Evolutionary conservation across 1,140 invertebrate species (phyloP).

Genomic region (Neuroterus valhalla): DNA sequence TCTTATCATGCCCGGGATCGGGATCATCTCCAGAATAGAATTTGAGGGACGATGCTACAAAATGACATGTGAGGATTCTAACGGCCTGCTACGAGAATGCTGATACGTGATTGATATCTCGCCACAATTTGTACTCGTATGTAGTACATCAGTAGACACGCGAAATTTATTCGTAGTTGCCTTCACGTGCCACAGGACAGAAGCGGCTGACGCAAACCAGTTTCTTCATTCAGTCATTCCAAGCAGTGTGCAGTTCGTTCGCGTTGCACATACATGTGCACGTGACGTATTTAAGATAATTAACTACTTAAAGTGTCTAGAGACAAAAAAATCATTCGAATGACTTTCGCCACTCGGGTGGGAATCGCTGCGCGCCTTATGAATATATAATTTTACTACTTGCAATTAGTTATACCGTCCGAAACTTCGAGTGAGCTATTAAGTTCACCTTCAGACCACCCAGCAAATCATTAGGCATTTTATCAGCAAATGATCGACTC

Average conservation of each 20-base stretch:
- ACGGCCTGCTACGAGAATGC: slow-evolving; percentile 13
- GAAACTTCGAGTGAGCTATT: slow-evolving; percentile 30
- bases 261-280: not conserved
- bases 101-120: slow-evolving; percentile 43
- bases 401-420: slow-evolving; percentile 26
- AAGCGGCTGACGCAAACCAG: slow-evolving; percentile 52
- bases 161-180: slow-evolving; percentile 37
- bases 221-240: slow-evolving; percentile 49
- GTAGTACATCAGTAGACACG: slow-evolving; percentile 21
- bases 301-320: slow-evolving; percentile 34
- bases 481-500: not conserved
- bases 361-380: slow-evolving; percentile 34
- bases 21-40: slow-evolving; percentile 21
- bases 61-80: not conserved
- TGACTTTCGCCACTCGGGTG: slow-evolving; percentile 38
- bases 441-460: slow-evolving; percentile 29
- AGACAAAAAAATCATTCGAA: slow-evolving; percentile 23
- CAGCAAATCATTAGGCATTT: not conserved
- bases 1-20: not conserved
- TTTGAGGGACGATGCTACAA: not conserved
- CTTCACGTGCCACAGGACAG: slow-evolving; percentile 38
- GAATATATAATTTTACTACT: slow-evolving; percentile 39
- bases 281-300: slow-evolving; percentile 2
- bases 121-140: slow-evolving; percentile 27
- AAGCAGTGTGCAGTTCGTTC: slow-evolving; percentile 12